A percentile compares a stretch with the other conserved stretches of the same genome.
Evolutionary conservation across 2,888 invertebrate species (phyloP).

Genomic region (Ormyrus thymus): DNA sequence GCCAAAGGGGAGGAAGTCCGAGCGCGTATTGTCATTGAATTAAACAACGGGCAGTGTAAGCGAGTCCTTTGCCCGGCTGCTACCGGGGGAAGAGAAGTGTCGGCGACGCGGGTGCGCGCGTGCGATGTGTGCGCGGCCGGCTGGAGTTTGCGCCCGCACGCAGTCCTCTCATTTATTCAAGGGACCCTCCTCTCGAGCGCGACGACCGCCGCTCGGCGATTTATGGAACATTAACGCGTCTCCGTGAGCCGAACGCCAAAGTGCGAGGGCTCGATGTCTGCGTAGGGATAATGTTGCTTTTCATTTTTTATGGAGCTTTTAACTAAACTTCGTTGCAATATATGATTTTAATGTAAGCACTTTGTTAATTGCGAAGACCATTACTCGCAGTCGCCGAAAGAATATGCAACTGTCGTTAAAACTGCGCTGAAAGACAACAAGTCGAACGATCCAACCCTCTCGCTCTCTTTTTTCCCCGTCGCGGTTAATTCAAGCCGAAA

Average conservation of each 20-base stretch:
- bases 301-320: not conserved
- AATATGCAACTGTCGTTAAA: no score
- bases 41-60: conserved; percentile 65
- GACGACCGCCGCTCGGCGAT: no score
- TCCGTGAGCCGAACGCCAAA: no score
- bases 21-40: conserved; percentile 71
- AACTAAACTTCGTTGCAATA: not conserved
- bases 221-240: no score
- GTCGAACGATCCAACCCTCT: not conserved
- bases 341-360: not conserved
- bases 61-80: conserved; percentile 15
- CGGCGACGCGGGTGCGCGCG: conserved; percentile 13
- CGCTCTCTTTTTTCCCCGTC: not conserved
- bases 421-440: not conserved
- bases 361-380: no score
- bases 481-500: conserved; percentile 69
- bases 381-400: no score
- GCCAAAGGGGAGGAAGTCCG: not conserved
- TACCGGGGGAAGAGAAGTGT: conserved; percentile 41
- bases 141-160: not conserved
- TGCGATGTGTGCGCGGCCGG: not conserved
- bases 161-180: conserved; percentile 29
- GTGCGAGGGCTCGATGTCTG: no score
- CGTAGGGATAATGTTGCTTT: no score
- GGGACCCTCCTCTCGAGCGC: not conserved